Base-by-base conservation (phyloP, 64 coral and sea anemone species). In the Astreopora myriophthalma region DNA sequence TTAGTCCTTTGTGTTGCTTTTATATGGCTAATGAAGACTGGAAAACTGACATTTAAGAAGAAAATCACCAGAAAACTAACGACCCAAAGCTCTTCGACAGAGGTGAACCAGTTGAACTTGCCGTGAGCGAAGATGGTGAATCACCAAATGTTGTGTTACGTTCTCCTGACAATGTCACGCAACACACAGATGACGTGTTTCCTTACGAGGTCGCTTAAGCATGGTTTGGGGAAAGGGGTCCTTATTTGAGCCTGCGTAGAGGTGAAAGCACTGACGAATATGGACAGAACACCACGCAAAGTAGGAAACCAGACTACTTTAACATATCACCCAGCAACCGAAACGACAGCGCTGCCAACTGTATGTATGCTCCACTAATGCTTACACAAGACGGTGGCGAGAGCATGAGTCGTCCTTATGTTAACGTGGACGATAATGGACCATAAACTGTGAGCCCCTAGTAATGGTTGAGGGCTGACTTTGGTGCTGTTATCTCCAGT, bases 291-390 rank as follows among this genome's bases (percentile, higher is more conserved):
- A 28, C 10, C 48, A 63, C 79, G 33, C 79, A 64, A 83, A 55
- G 14, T 12, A 5, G 1, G 33, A 64, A 33, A 83, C 52, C 79
- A 64, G 79, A 83, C 17, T 83, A 83, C 52, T 39, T 61, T 1
- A 83, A 83, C 79, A 83, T 83, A 63, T 83, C 79, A 9, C 79
- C 79, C 4, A 83, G 79, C 79, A 83, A 83, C 57, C 52, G 79
- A 26, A 83, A 83, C 57, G 55, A 83, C 33, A 83, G 79, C 19
- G 79, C 79, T 6, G 79, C 79, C 20, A 83, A 64, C 33, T 83
- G 79, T 22, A 83, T 83, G 79, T 83, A 83, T 25, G 79, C 79
- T 25, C 79, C 79, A 64, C 34, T 83, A 6, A 65, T 11, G 52
- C 16, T 35, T 64, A 63, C 32, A 36, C 70, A 35, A 20, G 33